Evolutionary conservation across 2,113 vertebrate species (phyloP), one percentile per base, ranked within the genome.

Genomic region (Pao palembangensis): DNA sequence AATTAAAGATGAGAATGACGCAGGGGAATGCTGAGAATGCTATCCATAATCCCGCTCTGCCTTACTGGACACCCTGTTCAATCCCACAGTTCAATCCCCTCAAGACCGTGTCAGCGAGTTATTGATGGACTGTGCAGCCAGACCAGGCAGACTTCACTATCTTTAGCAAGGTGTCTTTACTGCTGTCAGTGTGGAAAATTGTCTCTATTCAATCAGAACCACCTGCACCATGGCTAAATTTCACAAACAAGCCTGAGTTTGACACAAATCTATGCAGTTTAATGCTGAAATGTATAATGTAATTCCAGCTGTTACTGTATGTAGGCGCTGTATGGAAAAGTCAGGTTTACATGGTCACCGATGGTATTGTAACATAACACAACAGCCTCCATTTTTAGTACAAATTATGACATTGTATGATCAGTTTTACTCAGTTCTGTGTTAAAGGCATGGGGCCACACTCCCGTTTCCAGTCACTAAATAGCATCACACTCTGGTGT

Each of bases 401-500:
- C 25, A 64, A 67, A 64, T 46, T 31, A 43, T 51, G 43, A 18
- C 44, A 52, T 67, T 64, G 61, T 67, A 18, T 34, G 52, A 31
- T 77, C 51, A 63, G 12, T 74, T 54, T 61, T 43, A 47, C 47
- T 47, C 53, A 19, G 56, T 41, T 76, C 64, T 71, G 34, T 42
- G 44, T 12, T n/a, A 49, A 52, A 67, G 71, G 7, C 18, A 57
- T 61, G 14, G 13, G 61, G 46, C 41, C 48, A 42, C 19, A 46
- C 47, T 34, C 15, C 44, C 57, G 4, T 58, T 78, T 64, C 69
- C 54, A 46, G 50, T 49, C 62, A 54, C 55, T 47, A 8, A 12
- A 19, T 28, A 49, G 55, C 25, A 63, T 69, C 69, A 28, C 71
- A 21, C 55, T 10, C 58, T 5, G 19, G 23, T 70, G 62, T 60